Evolutionary conservation across 2,113 vertebrate genomes (phyloP).

Genomic region (Crotalus tigris): DNA sequence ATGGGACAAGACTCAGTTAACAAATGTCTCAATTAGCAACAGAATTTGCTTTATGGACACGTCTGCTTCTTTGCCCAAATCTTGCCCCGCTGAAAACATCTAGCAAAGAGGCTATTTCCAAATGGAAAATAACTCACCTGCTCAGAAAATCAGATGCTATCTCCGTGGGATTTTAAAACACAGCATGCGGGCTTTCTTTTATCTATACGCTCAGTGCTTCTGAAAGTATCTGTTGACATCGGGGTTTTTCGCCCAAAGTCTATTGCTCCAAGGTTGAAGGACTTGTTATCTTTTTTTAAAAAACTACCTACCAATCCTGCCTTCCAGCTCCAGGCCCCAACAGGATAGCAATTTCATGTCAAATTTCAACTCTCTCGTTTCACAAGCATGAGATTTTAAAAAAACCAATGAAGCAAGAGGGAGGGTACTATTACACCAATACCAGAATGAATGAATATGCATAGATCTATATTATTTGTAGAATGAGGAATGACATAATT

Average conservation of each 20-base stretch:
- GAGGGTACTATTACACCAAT: conserved; percentile 31
- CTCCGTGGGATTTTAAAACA: conserved; percentile 20
- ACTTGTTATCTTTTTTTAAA: conserved; percentile 46
- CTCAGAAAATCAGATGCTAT: conserved; percentile 44
- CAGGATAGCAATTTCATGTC: conserved; percentile 43
- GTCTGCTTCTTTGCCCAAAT: conserved; percentile 42
- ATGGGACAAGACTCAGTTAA: background rate
- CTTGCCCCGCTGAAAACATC: conserved; percentile 17
- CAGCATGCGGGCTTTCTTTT: conserved; percentile 34
- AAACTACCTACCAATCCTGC: conserved; percentile 41
- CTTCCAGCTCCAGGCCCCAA: conserved; percentile 46
- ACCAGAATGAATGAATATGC: background rate
- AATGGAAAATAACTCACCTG: conserved; percentile 52
- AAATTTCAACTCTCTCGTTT: conserved; percentile 36
- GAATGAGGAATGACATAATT: background rate
- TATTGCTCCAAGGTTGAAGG: conserved; percentile 48
- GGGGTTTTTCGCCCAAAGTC: conserved; percentile 44
- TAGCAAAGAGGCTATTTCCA: conserved; percentile 47
- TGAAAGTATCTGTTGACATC: conserved; percentile 58
- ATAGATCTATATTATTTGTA: background rate
- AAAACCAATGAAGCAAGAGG: conserved; percentile 29
- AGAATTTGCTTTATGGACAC: conserved; percentile 10
- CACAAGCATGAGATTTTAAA: conserved; percentile 14
- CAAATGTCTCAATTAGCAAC: background rate
- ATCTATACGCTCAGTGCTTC: conserved; percentile 42